Conservation (phyloP, 2,113 vertebrate species). For the Labeo catla region DNA sequence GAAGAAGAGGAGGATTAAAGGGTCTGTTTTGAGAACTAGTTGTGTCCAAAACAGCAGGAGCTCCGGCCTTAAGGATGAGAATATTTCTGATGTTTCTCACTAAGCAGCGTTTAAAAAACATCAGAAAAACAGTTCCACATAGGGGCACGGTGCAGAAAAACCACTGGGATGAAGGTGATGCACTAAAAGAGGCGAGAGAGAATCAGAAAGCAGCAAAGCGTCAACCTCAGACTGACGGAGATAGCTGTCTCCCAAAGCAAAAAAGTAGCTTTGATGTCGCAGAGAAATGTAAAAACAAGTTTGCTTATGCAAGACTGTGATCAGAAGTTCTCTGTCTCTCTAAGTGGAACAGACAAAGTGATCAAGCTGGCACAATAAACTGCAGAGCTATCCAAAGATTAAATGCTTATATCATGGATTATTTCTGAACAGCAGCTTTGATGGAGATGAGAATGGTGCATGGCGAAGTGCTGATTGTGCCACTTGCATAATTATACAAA, state of each 20-base stretch:
- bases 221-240: conserved; percentile 61
- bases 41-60: background rate
- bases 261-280: conserved; percentile 67
- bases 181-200: background rate
- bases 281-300: conserved; percentile 47
- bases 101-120: background rate
- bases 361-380: conserved; percentile 4
- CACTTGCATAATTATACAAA: background rate
- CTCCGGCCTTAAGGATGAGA: background rate
- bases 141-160: background rate
- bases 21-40: background rate
- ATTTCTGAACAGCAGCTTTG: background rate
- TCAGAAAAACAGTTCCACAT: conserved; percentile 23
- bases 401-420: conserved; percentile 13
- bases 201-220: background rate
- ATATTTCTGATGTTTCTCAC: background rate
- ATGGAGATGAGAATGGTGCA: background rate
- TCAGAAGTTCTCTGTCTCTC: conserved; percentile 21
- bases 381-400: background rate
- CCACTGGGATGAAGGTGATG: conserved; percentile 14
- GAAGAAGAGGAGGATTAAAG: background rate
- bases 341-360: background rate
- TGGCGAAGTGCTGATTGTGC: background rate
- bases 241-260: conserved; percentile 50
- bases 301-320: conserved; percentile 59